A percentile compares a stretch with the other conserved stretches of the same genome.
Conservation (phyloP, 2,888 invertebrate species). For the Epinotia nisella region DNA sequence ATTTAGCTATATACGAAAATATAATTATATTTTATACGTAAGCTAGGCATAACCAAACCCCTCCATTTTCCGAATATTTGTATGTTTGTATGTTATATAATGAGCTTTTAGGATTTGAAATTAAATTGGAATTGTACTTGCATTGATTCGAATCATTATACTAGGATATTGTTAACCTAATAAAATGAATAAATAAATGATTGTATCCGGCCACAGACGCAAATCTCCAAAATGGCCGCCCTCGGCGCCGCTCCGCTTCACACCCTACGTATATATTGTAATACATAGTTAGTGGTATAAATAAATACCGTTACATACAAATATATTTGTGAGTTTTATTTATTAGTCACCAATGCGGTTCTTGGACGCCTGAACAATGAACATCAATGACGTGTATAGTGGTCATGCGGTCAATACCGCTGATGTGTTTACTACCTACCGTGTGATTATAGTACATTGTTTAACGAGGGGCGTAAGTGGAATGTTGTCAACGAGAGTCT, state of each 20-base stretch:
- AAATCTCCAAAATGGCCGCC: conserved; percentile 5
- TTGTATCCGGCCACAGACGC: conserved; percentile 2
- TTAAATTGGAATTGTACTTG: conserved; percentile 29
- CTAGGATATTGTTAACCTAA: conserved; percentile 16
- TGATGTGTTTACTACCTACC: too few relatives aligned
- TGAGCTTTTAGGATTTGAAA: conserved; percentile 42
- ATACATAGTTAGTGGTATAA: conserved; percentile 58
- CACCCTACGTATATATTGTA: conserved; percentile 53
- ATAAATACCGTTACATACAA: conserved; percentile 60
- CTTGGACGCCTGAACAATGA: too few relatives aligned
- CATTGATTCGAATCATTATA: conserved; percentile 17
- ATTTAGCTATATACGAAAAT: conserved; percentile 50
- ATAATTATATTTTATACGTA: conserved; percentile 70
- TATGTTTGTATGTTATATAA: conserved; percentile 51
- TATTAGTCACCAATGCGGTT: background rate
- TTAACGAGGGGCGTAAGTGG: too few relatives aligned
- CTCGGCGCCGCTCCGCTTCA: conserved; percentile 50
- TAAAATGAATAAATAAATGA: conserved; percentile 1
- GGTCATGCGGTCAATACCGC: too few relatives aligned
- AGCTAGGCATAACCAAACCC: conserved; percentile 71
- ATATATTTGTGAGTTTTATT: conserved; percentile 47
- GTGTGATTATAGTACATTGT: too few relatives aligned
- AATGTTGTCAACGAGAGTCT: too few relatives aligned
- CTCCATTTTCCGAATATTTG: conserved; percentile 52
- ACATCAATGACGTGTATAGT: too few relatives aligned